Evolutionary conservation across 2,797 vertebrate species (phyloP), one percentile per base, ranked within the genome.

Genomic region (Todus mexicanus): DNA sequence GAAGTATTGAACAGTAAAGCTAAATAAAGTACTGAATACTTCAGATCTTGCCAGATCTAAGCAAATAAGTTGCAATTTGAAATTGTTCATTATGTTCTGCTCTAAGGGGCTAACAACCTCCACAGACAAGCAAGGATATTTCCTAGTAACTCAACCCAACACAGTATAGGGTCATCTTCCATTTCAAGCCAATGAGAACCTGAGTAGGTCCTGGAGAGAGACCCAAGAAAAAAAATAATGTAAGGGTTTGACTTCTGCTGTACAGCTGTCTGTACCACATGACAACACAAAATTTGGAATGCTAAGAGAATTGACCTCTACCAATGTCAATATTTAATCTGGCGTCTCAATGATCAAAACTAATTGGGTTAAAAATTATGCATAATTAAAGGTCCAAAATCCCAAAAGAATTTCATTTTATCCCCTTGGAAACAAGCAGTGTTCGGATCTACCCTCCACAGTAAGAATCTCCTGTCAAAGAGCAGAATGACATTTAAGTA

Each of bases 381-480:
- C 84, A 81, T 84, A 94, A 93, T 97, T 95, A 97, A 88, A 96
- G 53, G 80, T 45, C 20, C 50, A 75, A 82, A 94, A 84, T 93
- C 95, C 64, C 60, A 31, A 61, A 71, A 37, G 53, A 93, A 76
- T 61, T 95, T 89, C 12, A 21, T 92, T 93, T 87, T 45, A 69
- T 51, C 31, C 65, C 38, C 85, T 64, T 83, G 77, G 37, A 97
- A 95, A 95, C 74, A 96, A 56, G 84, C 33, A 50, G 15, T 48
- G 72, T 87, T 95, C 66, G 87, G 50, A 85, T 82, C 85, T 81
- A 50, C 19, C 54, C 71, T 84, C 69, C 63, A 51, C 7, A 84
- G 37, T 63, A 96, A 77, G 82, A 92, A 95, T 91, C 79, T 89
- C 73, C 90, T 54, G 82, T 90, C 91, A 87, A 23, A 23, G 38